Evolutionary conservation across 1,140 invertebrate genomes (phyloP).

Genomic region (Bicyclus anynana): DNA sequence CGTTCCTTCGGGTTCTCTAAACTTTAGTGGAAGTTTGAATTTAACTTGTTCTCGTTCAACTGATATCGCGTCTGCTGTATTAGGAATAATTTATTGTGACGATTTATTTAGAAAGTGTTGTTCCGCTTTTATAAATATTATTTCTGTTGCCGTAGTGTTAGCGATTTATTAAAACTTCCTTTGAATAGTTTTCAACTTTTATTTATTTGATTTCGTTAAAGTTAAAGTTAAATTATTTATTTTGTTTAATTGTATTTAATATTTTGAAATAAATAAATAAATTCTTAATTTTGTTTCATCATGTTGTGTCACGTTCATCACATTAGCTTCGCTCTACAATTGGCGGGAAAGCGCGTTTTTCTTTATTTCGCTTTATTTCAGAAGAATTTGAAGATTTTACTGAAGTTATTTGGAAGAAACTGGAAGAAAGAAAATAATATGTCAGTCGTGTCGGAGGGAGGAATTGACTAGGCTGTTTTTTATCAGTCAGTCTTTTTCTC

Average conservation of each 20-base stretch:
- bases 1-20: conserved; percentile 29
- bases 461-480: conserved; percentile 58
- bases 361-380: conserved; percentile 40
- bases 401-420: conserved; percentile 31
- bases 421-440: conserved; percentile 52
- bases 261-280: too few species aligned
- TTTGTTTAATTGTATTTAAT: too few species aligned
- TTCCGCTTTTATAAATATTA: conserved; percentile 3
- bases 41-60: conserved; percentile 12
- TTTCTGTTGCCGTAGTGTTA: background rate
- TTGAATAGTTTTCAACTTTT: conserved; percentile 9
- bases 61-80: conserved; percentile 3
- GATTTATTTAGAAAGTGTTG: conserved; percentile 13
- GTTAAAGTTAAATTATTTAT: too few species aligned
- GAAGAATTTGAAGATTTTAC: conserved; percentile 26
- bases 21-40: conserved; percentile 43
- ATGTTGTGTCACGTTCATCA: conserved; percentile 41
- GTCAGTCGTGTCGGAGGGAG: conserved; percentile 68
- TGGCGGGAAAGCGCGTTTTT: conserved; percentile 33
- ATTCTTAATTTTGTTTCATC: too few species aligned
- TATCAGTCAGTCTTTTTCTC: conserved; percentile 76
- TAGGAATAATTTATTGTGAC: conserved; percentile 14
- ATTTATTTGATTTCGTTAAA: too few species aligned
- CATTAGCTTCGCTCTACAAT: conserved; percentile 25
- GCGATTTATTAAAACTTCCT: conserved; percentile 3